These are phyloP conservation scores for Cephus runcator DNA, from an alignment of 2,888 invertebrate species.

Conservation along the genomic window DNA sequence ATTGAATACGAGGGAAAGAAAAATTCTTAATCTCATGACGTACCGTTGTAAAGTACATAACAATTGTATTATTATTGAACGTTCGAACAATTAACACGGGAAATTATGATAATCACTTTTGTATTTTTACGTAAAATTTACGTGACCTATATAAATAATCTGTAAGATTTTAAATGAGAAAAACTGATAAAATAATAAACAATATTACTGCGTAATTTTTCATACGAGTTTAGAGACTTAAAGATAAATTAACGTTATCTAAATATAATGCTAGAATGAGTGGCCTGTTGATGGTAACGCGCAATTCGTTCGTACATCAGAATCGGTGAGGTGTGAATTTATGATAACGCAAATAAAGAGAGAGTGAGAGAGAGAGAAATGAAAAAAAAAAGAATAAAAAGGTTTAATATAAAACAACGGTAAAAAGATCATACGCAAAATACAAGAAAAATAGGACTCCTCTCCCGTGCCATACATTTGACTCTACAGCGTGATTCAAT, in stretches of 20 bases:
- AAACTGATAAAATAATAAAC: constrained; percentile 19
- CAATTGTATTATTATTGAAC: constrained; percentile 2
- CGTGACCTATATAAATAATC: constrained; percentile 31
- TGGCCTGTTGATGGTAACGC: constrained; percentile 1
- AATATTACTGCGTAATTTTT: constrained; percentile 52
- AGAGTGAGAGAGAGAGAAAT: constrained; percentile 11
- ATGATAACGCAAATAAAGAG: constrained; percentile 10
- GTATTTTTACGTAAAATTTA: constrained; percentile 45
- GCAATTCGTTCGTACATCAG: background rate
- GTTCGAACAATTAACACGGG: constrained; percentile 33
- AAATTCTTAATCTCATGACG: background rate
- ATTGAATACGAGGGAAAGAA: background rate
- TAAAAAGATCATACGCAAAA: background rate
- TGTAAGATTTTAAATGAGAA: constrained; percentile 32
- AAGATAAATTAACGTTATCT: constrained; percentile 24
- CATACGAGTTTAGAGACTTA: constrained; percentile 44
- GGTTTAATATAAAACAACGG: background rate
- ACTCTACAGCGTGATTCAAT: background rate
- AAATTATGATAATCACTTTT: constrained; percentile 54
- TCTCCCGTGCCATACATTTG: background rate
- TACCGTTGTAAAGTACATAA: background rate
- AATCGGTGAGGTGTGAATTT: background rate
- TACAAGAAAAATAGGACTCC: background rate
- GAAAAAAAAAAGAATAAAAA: background rate
- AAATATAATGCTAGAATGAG: constrained; percentile 22